Conservation (phyloP, 2,113 vertebrate species). For the Solenodon paradoxus region DNA sequence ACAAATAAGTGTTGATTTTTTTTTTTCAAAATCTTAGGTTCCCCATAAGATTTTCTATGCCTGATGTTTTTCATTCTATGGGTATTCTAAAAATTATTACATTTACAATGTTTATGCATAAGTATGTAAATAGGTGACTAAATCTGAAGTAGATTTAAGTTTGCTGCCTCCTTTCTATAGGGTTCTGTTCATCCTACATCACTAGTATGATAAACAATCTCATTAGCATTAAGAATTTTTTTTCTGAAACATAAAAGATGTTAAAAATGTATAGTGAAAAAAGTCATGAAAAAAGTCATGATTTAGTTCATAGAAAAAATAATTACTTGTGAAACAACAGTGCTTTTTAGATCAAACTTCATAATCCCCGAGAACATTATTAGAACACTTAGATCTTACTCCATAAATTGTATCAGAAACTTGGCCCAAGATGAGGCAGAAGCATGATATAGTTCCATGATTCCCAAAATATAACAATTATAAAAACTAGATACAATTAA, state of each 20-base stretch:
- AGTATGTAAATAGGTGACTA: not conserved
- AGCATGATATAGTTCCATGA: not conserved
- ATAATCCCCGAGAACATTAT: not conserved
- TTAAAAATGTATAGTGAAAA: too few relatives aligned
- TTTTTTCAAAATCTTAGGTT: not conserved
- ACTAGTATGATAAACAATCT: not conserved
- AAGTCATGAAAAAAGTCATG: not conserved
- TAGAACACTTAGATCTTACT: not conserved
- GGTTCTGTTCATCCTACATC: not conserved
- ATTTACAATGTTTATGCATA: not conserved
- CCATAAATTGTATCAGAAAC: not conserved
- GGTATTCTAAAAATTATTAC: not conserved
- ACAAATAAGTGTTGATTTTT: not conserved
- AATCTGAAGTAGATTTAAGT: not conserved
- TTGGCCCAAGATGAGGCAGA: not conserved
- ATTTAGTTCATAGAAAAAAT: not conserved
- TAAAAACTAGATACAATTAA: not conserved
- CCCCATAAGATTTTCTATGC: not conserved
- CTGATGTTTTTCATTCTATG: not conserved
- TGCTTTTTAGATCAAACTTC: not conserved
- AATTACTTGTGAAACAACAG: not conserved
- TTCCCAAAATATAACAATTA: not conserved
- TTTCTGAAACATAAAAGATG: not conserved
- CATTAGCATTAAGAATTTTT: not conserved
- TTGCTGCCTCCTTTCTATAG: not conserved